Evolutionary conservation across 2,113 vertebrate genomes (phyloP), one percentile per base, ranked within the genome.

Genomic region (Dasyornis broadbenti): DNA sequence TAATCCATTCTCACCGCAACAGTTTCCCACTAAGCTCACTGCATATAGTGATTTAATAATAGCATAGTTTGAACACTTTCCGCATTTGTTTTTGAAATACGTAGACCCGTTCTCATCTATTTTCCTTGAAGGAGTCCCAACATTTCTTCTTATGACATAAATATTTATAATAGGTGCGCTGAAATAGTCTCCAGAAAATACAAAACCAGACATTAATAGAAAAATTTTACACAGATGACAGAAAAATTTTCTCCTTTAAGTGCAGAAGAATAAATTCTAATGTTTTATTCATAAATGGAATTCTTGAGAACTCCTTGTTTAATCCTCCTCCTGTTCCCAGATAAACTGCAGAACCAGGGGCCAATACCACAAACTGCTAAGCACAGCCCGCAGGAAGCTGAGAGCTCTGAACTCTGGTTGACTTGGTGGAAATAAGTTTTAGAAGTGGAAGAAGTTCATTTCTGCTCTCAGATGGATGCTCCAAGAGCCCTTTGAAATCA

Each of bases 151-250:
- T 82, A 64, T 75, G 40, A 16, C 65, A 92, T 89, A 95, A 96
- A 96, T 96, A 94, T 96, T 94, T 95, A 86, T 89, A 91, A 72
- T 65, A 91, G 66, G 39, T 86, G 31, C 35, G 77, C 61, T 47
- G 69, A 94, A 92, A 91, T 79, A 72, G 56, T 79, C 37, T 87
- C 57, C 77, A 82, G 49, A 83, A 95, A 94, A 86, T 65, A 90
- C 26, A 94, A 91, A 92, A 12, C 68, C 63, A 94, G 57, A 82
- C 3, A 0, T 72, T 94, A 96, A 85, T 80, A 66, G 65, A 93
- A 94, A 77, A 82, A 82, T 26, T 80, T 86, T 94, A 66, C 57
- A 90, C 4, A 59, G 65, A 77, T 61, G 31, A 92, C 66, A 77
- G 63, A 49, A 82, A 90, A 85, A 69, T 2, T 7, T 59, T 6